Base-by-base conservation (phyloP, 2,797 vertebrate genomes). In the Lepidocolaptes lacrymiger region DNA sequence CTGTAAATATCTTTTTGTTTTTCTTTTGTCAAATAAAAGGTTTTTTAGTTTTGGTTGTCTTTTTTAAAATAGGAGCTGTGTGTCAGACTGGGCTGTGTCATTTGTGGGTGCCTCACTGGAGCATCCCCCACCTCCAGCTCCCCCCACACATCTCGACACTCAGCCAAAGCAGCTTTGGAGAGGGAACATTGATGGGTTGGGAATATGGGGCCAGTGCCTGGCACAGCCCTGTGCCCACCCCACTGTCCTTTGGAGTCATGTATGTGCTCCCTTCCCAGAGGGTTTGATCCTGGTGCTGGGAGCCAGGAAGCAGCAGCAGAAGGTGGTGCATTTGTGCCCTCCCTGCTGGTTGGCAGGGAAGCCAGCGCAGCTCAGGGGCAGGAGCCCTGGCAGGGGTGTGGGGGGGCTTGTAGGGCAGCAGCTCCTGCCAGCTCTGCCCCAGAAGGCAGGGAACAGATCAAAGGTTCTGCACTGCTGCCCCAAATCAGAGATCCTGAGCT, bases 1-100 rank as follows among this genome's bases (percentile, higher is more conserved):
- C 97, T 98, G 97, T 98, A 98, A 97, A 98, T 98, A 98, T 76
- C 8, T 96, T 96, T 72, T 87, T 63, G 87, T 91, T 97, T 97
- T 91, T 93, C 93, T 94, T 91, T 96, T 97, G 97, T 97, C 94
- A 97, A 98, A 98, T 98, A 98, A 98, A 98, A 88, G 62, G 0
- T 77, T 96, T 93, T 95, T 78, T 85, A 76, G 82, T 54, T 90
- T 72, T 66, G 52, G 18, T 56, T 64, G 51, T 21, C 37, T 71
- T 61, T 91, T 92, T 90, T 71, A 2, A 52, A 81, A 48, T 39
- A 41, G 0, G 13, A 78, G 28, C 48, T 30, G 6, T 72, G 51
- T 7, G 22, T 54, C 23, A 36, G 23, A 12, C 14, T 16, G 28
- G 49, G 17, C 20, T 30, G 1, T 52, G 32, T 49, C 5, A 23